These are phyloP conservation scores for Chymomyza amoena DNA, from an alignment of 2,888 invertebrate species.

Conservation along the genomic window DNA sequence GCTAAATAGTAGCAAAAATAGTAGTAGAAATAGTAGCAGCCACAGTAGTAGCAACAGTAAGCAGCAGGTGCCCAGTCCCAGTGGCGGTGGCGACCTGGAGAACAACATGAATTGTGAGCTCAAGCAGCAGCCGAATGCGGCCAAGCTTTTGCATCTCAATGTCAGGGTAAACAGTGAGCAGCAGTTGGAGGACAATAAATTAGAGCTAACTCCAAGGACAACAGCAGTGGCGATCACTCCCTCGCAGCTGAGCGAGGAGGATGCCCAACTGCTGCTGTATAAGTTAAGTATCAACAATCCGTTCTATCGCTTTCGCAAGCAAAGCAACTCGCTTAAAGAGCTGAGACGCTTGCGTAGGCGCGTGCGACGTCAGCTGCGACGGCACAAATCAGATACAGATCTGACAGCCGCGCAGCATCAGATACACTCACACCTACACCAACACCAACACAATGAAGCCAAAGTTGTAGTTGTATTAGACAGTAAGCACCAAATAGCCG, in stretches of 20 bases:
- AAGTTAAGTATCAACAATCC: slow-evolving; percentile 76
- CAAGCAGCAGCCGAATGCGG: slow-evolving; percentile 30
- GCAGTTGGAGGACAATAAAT: slow-evolving; percentile 6
- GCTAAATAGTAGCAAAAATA: slow-evolving; percentile 43
- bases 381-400: slow-evolving; percentile 72
- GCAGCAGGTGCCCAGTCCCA: background rate
- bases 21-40: slow-evolving; percentile 35
- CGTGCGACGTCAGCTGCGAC: slow-evolving; percentile 46
- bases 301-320: slow-evolving; percentile 76
- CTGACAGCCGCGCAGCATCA: slow-evolving; percentile 31
- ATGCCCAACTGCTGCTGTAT: slow-evolving; percentile 62
- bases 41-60: slow-evolving; percentile 39
- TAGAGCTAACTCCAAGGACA: background rate
- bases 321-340: slow-evolving; percentile 73
- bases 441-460: slow-evolving; percentile 62
- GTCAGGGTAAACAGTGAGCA: slow-evolving; percentile 35
- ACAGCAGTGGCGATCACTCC: background rate
- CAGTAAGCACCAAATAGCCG: slow-evolving; percentile 62
- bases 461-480: slow-evolving; percentile 75
- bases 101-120: slow-evolving; percentile 59
- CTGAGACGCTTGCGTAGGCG: slow-evolving; percentile 42
- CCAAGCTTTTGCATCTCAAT: slow-evolving; percentile 53
- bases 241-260: slow-evolving; percentile 46
- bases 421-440: slow-evolving; percentile 25
- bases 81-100: slow-evolving; percentile 24